These are phyloP conservation scores for Oligia fasciuncula DNA, from an alignment of 2,888 invertebrate genomes.

Conservation along the genomic window DNA sequence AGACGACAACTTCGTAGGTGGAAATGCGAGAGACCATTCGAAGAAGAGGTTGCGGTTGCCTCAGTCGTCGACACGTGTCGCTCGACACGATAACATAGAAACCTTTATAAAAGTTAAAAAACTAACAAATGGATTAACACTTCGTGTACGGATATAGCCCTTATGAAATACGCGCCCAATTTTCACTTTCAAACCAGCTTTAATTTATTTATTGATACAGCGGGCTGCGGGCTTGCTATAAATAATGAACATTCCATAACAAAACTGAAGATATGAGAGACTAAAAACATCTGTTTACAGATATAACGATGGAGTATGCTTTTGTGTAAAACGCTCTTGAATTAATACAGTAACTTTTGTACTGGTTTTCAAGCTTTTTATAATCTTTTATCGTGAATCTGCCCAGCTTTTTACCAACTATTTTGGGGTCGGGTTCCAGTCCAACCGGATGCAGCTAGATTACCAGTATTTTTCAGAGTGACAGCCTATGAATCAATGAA, in stretches of 20 bases:
- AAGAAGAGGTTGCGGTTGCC: too few relatives aligned
- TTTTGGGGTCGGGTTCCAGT: not conserved
- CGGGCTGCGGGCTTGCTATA: conserved; percentile 1
- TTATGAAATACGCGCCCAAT: not conserved
- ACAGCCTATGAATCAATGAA: not conserved
- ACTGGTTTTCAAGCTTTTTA: not conserved
- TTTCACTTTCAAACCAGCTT: not conserved
- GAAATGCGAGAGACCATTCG: too few relatives aligned
- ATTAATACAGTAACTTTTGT: not conserved
- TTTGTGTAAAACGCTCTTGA: not conserved
- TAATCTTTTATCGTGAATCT: not conserved
- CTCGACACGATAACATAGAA: too few relatives aligned
- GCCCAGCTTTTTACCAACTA: not conserved
- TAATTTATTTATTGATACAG: conserved; percentile 38
- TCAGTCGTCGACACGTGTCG: too few relatives aligned
- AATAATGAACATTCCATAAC: conserved; percentile 17
- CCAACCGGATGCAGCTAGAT: not conserved
- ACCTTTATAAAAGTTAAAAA: not conserved
- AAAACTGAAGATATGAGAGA: conserved; percentile 8
- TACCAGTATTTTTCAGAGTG: not conserved
- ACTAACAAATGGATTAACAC: not conserved
- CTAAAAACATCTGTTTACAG: conserved; percentile 35
- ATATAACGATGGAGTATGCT: not conserved
- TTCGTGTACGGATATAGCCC: not conserved
- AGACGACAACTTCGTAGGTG: too few relatives aligned